phyloP scores from a whole-genome alignment of 2,113 vertebrate genomes.

The Xenopus laevis region DNA sequence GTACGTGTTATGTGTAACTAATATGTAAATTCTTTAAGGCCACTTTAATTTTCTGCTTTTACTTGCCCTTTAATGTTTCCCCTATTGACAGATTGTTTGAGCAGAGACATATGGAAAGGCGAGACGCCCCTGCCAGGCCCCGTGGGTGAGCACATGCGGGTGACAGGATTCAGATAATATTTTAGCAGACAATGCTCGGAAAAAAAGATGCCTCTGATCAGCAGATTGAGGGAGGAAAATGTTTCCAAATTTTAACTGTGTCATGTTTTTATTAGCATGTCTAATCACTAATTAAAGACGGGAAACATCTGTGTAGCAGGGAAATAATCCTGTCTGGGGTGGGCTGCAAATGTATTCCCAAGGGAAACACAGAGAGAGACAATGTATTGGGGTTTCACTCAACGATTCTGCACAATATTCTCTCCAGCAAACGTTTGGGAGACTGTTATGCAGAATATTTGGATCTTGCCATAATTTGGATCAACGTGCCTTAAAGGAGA shows the following conservation, averaged over 20 bases:
- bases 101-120: not conserved
- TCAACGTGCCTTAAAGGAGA: too few species aligned
- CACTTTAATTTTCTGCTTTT: too few species aligned
- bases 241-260: conserved; percentile 24
- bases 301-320: conserved; percentile 2
- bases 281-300: conserved; percentile 6
- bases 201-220: not conserved
- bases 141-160: too few species aligned
- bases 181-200: too few species aligned
- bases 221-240: not conserved
- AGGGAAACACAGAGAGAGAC: not conserved
- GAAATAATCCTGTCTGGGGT: not conserved
- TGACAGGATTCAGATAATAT: not conserved
- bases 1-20: too few species aligned
- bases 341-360: not conserved
- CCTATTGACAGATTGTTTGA: too few species aligned
- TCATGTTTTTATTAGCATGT: conserved; percentile 16
- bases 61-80: too few species aligned
- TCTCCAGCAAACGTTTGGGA: not conserved
- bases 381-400: not conserved
- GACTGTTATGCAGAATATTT: too few species aligned
- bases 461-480: too few species aligned
- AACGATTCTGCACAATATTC: too few species aligned
- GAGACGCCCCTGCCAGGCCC: not conserved
- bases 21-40: too few species aligned